Conservation (phyloP, 1,140 invertebrate species). For the Zophobas atratus region DNA sequence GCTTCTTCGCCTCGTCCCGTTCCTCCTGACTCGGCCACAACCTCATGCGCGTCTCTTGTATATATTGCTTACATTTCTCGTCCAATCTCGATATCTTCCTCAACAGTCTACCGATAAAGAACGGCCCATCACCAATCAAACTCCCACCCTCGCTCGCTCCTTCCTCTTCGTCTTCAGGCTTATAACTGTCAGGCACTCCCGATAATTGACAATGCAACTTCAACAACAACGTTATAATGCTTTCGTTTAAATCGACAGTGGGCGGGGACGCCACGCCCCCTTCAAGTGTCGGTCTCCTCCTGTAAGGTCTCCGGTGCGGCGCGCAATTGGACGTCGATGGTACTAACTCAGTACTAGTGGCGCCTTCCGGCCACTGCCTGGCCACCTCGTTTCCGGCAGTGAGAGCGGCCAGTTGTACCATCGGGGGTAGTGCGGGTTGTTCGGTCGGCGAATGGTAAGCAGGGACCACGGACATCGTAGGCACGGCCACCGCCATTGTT, state of each 20-base stretch:
- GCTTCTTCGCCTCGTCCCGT: conserved; percentile 81
- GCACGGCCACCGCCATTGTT: conserved; percentile 60
- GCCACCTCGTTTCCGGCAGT: conserved; percentile 74
- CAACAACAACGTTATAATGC: conserved; percentile 91
- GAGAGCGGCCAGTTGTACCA: conserved; percentile 68
- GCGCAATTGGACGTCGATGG: conserved; percentile 68
- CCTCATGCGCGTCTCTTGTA: conserved; percentile 75
- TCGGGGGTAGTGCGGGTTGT: conserved; percentile 67
- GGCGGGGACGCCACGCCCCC: conserved; percentile 66
- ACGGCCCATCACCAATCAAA: conserved; percentile 88
- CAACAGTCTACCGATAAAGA: conserved; percentile 86
- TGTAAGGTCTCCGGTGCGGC: conserved; percentile 58
- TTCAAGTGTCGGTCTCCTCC: conserved; percentile 54
- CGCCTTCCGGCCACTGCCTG: conserved; percentile 56
- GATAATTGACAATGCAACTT: conserved; percentile 95
- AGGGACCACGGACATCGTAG: conserved; percentile 53
- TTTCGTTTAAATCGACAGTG: conserved; percentile 85
- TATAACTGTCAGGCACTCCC: conserved; percentile 85
- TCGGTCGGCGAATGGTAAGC: conserved; percentile 29
- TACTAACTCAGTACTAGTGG: conserved; percentile 68
- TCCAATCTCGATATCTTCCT: conserved; percentile 82
- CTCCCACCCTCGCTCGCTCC: conserved; percentile 43
- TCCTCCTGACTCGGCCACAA: conserved; percentile 87
- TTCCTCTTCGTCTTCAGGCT: conserved; percentile 69
- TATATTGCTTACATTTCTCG: conserved; percentile 72